Evolutionary conservation across 1,140 invertebrate species (phyloP).

Genomic region (Aphidius gifuensis): DNA sequence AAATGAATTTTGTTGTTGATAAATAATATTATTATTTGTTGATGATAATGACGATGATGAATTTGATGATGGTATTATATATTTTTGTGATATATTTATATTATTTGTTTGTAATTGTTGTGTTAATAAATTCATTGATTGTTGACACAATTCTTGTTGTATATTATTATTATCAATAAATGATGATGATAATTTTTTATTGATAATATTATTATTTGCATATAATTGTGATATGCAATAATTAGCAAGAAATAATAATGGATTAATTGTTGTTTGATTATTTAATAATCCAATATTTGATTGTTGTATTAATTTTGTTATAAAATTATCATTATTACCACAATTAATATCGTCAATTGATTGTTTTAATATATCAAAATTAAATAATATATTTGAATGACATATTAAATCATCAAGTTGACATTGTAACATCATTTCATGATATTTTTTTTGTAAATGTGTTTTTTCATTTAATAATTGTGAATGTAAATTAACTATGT

Average conservation of each 20-base stretch:
- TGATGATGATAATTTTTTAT: constrained; percentile 61
- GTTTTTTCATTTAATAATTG: constrained; percentile 62
- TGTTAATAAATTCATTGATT: constrained; percentile 34
- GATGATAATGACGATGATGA: constrained; percentile 40
- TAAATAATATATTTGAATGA: constrained; percentile 63
- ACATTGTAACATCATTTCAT: constrained; percentile 70
- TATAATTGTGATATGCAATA: constrained; percentile 73
- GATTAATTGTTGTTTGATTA: constrained; percentile 56
- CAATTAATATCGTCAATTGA: constrained; percentile 62
- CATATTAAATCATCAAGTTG: constrained; percentile 69
- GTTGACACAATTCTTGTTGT: constrained; percentile 41
- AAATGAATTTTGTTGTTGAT: constrained; percentile 47
- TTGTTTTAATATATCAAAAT: constrained; percentile 65
- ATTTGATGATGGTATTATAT: constrained; percentile 22
- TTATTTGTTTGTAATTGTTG: constrained; percentile 32
- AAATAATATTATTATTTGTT: constrained; percentile 41
- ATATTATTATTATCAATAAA: constrained; percentile 57
- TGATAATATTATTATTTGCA: constrained; percentile 61
- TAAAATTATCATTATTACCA: constrained; percentile 46
- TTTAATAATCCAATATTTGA: constrained; percentile 50
- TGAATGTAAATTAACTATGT: constrained; percentile 59
- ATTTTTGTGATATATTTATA: constrained; percentile 26
- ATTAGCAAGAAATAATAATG: constrained; percentile 69
- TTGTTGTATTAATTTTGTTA: constrained; percentile 33
- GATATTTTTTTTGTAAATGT: constrained; percentile 64